These are phyloP conservation scores for Caretta caretta DNA, from an alignment of 2,113 vertebrate genomes.

Conservation along the genomic window DNA sequence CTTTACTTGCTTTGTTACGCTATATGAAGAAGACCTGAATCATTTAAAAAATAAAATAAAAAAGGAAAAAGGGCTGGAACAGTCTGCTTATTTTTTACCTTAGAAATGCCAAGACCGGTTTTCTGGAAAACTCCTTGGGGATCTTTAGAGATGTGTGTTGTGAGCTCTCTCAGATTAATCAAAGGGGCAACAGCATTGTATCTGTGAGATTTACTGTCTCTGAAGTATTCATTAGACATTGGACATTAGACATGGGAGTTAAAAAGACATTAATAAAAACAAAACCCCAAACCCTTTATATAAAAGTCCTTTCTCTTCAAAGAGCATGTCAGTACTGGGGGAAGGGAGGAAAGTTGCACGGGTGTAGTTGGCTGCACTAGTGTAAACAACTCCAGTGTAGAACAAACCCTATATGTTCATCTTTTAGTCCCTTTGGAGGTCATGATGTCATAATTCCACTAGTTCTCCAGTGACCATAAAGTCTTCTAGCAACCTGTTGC, in stretches of 20 bases:
- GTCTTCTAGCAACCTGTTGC: neutral
- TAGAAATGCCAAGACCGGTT: neutral
- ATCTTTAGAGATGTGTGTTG: slow-evolving; percentile 48
- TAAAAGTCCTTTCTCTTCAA: neutral
- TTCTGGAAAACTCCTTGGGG: slow-evolving; percentile 57
- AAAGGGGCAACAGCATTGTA: neutral
- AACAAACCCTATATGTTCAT: neutral
- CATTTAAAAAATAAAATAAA: neutral
- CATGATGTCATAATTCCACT: neutral
- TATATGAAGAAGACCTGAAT: slow-evolving; percentile 11
- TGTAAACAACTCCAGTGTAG: neutral
- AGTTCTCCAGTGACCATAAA: neutral
- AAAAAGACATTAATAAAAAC: neutral
- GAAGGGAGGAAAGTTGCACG: neutral
- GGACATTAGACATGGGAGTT: neutral
- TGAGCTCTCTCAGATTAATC: neutral
- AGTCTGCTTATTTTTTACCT: slow-evolving; percentile 21
- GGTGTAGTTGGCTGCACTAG: neutral
- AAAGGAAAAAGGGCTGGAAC: neutral
- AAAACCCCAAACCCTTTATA: neutral
- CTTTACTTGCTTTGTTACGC: neutral
- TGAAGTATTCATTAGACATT: neutral
- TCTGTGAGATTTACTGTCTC: neutral
- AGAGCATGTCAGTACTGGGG: neutral
- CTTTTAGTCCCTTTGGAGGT: neutral